Evolutionary conservation across 2,797 vertebrate genomes (phyloP).

Genomic region (Pipistrellus pipistrellus): DNA sequence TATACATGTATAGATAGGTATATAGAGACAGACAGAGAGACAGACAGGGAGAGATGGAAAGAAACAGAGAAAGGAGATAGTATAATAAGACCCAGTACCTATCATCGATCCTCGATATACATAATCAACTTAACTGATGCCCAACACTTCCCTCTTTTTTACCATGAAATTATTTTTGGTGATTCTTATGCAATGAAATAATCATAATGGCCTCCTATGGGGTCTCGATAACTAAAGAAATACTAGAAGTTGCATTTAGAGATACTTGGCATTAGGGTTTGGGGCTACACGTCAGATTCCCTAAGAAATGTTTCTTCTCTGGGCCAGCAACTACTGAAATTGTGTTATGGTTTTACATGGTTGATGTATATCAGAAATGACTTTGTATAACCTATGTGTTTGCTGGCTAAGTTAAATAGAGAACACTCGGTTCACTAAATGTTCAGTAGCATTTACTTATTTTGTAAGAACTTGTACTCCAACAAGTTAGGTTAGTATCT

Average conservation of each 20-base stretch:
- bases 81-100: neutral
- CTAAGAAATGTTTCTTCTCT: neutral
- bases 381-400: neutral
- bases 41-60: neutral
- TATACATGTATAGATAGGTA: neutral
- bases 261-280: neutral
- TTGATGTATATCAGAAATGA: neutral
- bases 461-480: neutral
- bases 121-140: neutral
- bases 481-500: neutral
- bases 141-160: neutral
- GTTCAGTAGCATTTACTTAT: neutral
- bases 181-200: constrained; percentile 14
- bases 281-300: neutral
- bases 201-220: neutral
- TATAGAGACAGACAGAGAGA: neutral
- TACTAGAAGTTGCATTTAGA: neutral
- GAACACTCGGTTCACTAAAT: neutral
- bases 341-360: neutral
- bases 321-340: neutral
- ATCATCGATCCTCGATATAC: neutral
- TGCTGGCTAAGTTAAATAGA: neutral
- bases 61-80: neutral
- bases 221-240: neutral
- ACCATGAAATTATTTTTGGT: neutral